A percentile compares a stretch with the other conserved stretches of the same genome.
Conservation (phyloP, 1,140 invertebrate genomes). For the Polypedilum vanderplanki region DNA sequence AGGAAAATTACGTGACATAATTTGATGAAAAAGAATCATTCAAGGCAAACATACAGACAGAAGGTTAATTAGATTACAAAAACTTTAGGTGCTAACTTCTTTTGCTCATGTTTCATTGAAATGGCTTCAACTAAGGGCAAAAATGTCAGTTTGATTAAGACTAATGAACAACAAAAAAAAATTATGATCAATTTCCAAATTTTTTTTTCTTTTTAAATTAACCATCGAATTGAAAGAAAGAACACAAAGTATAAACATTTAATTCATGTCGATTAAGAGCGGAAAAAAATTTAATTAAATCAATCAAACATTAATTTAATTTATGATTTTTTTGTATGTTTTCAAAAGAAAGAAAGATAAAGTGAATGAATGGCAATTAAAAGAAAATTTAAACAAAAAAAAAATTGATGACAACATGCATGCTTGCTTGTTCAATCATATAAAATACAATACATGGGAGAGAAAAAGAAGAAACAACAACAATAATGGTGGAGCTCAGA, state of each 20-base stretch:
- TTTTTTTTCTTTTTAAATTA: no score
- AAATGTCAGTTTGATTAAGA: no score
- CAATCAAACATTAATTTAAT: slow-evolving; percentile 28
- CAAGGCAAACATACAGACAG: no score
- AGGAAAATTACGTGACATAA: no score
- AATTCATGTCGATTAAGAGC: slow-evolving; percentile 7
- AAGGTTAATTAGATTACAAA: no score
- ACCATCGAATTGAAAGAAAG: no score
- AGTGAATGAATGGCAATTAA: slow-evolving; percentile 22
- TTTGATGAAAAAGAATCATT: no score
- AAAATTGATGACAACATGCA: slow-evolving; percentile 23
- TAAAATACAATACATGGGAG: neutral
- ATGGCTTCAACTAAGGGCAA: no score
- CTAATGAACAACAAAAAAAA: no score
- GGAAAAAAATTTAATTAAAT: slow-evolving; percentile 21
- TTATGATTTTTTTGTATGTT: neutral
- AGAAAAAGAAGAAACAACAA: neutral
- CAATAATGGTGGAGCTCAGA: neutral
- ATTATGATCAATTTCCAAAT: no score
- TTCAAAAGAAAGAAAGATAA: neutral
- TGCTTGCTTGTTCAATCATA: neutral
- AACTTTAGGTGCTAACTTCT: no score
- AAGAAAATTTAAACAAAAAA: slow-evolving; percentile 22
- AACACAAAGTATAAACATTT: neutral
- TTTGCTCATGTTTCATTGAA: no score